phyloP scores from a whole-genome alignment of 2,113 vertebrate genomes.

The Bombycilla garrulus region DNA sequence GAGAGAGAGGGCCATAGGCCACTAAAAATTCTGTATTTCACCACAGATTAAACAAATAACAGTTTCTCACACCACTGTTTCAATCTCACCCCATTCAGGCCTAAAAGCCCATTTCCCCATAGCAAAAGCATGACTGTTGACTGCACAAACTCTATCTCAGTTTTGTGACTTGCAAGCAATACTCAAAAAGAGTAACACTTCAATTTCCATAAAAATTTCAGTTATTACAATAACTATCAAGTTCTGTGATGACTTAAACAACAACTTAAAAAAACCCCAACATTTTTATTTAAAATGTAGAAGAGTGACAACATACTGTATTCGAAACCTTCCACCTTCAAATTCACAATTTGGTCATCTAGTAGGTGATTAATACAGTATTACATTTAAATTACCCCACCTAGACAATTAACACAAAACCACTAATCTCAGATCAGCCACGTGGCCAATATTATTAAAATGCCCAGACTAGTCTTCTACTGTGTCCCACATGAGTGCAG shows the following conservation, averaged over 20 bases:
- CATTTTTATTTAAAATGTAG: slow-evolving; percentile 69
- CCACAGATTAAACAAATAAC: background rate
- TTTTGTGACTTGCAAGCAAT: background rate
- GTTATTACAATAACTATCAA: slow-evolving; percentile 1
- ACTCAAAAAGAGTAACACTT: background rate
- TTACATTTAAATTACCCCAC: slow-evolving; percentile 57
- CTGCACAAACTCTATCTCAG: background rate
- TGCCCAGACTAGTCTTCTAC: slow-evolving; percentile 30
- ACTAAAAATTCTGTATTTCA: background rate
- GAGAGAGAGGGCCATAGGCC: background rate
- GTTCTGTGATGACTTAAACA: background rate
- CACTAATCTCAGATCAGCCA: slow-evolving; percentile 16
- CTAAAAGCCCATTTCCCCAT: background rate
- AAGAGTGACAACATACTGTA: background rate
- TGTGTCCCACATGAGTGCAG: background rate
- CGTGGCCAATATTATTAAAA: slow-evolving; percentile 1
- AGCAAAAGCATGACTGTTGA: background rate
- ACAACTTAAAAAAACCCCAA: slow-evolving; percentile 18
- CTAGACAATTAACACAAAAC: slow-evolving; percentile 50
- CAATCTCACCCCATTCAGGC: background rate
- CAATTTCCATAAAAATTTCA: background rate
- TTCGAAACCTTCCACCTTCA: slow-evolving; percentile 37
- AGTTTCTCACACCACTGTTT: background rate
- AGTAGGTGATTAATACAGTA: slow-evolving; percentile 57
- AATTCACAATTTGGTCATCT: slow-evolving; percentile 33